phyloP scores from a whole-genome alignment of 2,113 vertebrate genomes.

The Perca fluviatilis region DNA sequence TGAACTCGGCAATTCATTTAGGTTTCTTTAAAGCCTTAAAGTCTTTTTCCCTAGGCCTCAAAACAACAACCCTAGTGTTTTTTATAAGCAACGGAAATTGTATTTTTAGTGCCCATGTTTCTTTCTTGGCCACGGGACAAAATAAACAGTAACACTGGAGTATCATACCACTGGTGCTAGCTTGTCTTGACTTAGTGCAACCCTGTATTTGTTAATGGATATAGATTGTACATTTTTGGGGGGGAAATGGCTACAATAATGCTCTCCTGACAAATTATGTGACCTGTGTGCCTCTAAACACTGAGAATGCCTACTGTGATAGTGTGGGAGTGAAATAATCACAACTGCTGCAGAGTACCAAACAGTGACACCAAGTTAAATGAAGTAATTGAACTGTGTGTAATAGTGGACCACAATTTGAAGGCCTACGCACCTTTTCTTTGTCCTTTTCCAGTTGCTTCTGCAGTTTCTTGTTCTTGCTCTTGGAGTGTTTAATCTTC shows the following conservation, averaged over 20 bases:
- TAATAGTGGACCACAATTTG: slow-evolving; percentile 14
- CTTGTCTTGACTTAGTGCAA: slow-evolving; percentile 37
- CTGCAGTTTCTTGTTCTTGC: slow-evolving; percentile 92
- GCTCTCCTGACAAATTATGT: slow-evolving; percentile 7
- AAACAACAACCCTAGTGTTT: slow-evolving; percentile 55
- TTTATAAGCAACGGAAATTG: slow-evolving; percentile 55
- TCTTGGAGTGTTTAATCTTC: slow-evolving; percentile 92
- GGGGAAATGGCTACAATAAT: slow-evolving; percentile 8
- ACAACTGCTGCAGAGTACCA: slow-evolving; percentile 11
- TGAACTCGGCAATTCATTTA: slow-evolving; percentile 6
- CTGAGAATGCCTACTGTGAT: slow-evolving; percentile 21
- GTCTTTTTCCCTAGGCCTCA: slow-evolving; percentile 8
- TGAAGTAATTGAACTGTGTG: slow-evolving; percentile 3
- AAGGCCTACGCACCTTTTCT: slow-evolving; percentile 89
- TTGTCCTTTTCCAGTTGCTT: slow-evolving; percentile 95
- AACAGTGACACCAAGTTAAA: background rate
- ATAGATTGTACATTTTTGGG: slow-evolving; percentile 20
- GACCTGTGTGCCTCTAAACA: background rate
- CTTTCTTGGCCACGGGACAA: slow-evolving; percentile 57
- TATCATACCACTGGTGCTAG: slow-evolving; percentile 37
- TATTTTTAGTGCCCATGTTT: slow-evolving; percentile 57
- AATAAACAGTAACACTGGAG: slow-evolving; percentile 59
- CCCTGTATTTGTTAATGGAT: slow-evolving; percentile 37
- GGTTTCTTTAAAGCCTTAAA: slow-evolving; percentile 13
- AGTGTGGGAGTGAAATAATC: slow-evolving; percentile 15